Base-by-base conservation (phyloP, 35 echinoderm and acorn worm genomes). In the Acanthaster planci region DNA sequence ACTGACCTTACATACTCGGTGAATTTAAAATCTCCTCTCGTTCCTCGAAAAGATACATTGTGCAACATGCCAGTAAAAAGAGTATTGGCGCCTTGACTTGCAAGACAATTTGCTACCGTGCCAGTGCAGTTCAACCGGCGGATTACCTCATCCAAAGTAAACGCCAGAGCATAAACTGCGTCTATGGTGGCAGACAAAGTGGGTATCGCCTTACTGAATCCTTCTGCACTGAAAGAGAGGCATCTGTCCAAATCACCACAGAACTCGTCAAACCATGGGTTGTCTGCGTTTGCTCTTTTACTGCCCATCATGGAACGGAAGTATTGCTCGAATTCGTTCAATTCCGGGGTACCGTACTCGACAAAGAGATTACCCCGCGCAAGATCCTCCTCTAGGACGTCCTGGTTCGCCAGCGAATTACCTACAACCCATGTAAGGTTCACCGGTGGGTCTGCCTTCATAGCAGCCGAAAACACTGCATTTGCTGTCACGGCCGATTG, bases 391-490 rank as follows among this genome's bases (percentile, higher is more conserved):
- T 75, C 50, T 12, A 47, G 12, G 52, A 44, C 31, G 2, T 52
- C 26, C 8, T 76, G 29, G 0, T 68, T 50, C 19, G 30, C 68
- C 79, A 27, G 53, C 26, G 56, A 59, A 52, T 83, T 68, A 53
- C 80, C 77, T 16, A 22, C 38, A 17, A 90, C 52, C 87, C 80
- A 83, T 27, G 79, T 90, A 77, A 72, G 82, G 36, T 77, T 77
- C 27, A 59, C 37, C 16, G 39, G 80, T 5, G 72, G 55, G 52
- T 90, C 34, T 16, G 56, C 60, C 6, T 52, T 17, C 52, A 19
- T 23, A 78, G 51, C 52, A 47, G 79, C 42, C 67, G 40, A 15
- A 64, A 51, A 32, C 55, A 81, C 32, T 15, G 58, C 58, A 77
- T 68, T 76, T 30, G 17, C 38, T 56, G 38, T 50, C 6, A 38